Conservation (phyloP, 53 echinoderm and acorn worm genomes). For the Zoroaster sp. region DNA sequence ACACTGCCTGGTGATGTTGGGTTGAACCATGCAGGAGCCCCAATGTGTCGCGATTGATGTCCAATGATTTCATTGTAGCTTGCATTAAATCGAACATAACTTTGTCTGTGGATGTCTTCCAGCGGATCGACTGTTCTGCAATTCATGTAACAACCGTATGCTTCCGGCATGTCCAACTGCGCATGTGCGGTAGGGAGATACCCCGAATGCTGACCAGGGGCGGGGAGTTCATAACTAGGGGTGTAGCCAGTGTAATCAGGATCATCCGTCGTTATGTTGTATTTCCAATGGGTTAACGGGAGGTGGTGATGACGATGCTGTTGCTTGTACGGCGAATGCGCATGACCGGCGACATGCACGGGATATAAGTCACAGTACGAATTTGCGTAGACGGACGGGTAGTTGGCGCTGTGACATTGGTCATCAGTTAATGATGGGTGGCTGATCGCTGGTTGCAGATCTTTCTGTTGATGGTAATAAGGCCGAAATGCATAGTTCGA, state of each 20-base stretch:
- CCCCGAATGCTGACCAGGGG: neutral
- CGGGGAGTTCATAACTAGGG: neutral
- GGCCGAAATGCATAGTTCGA: neutral
- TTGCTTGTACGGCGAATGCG: neutral
- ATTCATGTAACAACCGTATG: conserved; percentile 2
- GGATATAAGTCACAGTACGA: conserved; percentile 18
- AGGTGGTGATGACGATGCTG: neutral
- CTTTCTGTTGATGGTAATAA: neutral
- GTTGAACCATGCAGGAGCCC: neutral
- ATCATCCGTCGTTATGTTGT: neutral
- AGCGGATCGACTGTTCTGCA: neutral
- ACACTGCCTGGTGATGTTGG: neutral
- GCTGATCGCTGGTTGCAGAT: neutral
- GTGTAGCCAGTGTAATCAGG: neutral
- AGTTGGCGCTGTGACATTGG: neutral
- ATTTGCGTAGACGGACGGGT: neutral
- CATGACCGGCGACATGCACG: neutral
- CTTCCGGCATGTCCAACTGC: neutral
- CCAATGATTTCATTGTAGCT: neutral
- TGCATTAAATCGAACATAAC: neutral
- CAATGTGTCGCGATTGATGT: neutral
- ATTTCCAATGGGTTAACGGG: neutral
- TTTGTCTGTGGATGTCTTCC: neutral
- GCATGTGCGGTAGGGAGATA: neutral
- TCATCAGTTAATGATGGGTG: neutral